Evolutionary conservation across 2,888 invertebrate species (phyloP).

Genomic region (Monopis laevigella): DNA sequence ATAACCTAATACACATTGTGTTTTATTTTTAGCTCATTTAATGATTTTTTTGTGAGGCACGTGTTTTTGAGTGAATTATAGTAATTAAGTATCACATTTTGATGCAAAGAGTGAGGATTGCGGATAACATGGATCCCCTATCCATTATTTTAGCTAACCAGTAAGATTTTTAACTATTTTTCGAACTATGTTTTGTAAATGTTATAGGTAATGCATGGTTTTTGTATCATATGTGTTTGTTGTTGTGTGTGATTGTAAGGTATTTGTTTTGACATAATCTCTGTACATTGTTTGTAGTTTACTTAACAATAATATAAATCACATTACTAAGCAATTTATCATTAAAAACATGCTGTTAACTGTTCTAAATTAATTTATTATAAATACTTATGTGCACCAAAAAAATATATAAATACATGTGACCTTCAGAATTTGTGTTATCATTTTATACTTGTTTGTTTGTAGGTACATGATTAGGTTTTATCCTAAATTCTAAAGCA

Average conservation of each 20-base stretch:
- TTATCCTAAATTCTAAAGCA: too few species aligned
- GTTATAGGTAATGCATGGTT: neutral
- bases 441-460: too few species aligned
- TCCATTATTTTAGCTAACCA: slow-evolving; percentile 45
- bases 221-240: too few species aligned
- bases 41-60: slow-evolving; percentile 51
- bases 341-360: too few species aligned
- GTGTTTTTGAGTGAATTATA: slow-evolving; percentile 31
- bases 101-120: slow-evolving; percentile 13
- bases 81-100: neutral
- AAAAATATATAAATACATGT: too few species aligned
- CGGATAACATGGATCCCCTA: slow-evolving; percentile 38
- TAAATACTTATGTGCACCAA: too few species aligned
- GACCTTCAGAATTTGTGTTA: too few species aligned
- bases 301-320: too few species aligned
- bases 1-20: slow-evolving; percentile 28
- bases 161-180: slow-evolving; percentile 28
- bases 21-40: slow-evolving; percentile 59
- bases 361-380: too few species aligned
- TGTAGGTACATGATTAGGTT: too few species aligned
- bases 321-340: too few species aligned
- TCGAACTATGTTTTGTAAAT: neutral
- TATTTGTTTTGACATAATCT: neutral
- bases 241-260: neutral
- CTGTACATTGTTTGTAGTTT: too few species aligned